Conservation (phyloP, 2,888 invertebrate genomes). For the Nasonovia ribisnigri region DNA sequence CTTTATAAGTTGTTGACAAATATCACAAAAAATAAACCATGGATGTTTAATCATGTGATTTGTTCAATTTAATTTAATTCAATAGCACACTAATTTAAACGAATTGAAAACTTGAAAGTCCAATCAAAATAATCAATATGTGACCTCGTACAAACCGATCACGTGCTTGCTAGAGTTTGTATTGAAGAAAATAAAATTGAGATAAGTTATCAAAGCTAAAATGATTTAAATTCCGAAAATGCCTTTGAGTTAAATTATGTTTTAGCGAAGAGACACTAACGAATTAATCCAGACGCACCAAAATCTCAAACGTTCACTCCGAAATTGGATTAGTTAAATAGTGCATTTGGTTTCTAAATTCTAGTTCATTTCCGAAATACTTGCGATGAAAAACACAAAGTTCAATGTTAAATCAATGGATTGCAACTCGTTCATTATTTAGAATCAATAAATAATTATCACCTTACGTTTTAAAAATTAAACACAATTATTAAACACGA, state of each 20-base stretch:
- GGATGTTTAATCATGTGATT: background rate
- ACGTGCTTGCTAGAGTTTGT: conserved; percentile 13
- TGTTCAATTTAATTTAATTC: conserved; percentile 10
- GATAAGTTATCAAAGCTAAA: background rate
- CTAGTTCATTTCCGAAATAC: background rate
- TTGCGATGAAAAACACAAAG: background rate
- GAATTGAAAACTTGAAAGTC: conserved; percentile 5
- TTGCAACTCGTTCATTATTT: background rate
- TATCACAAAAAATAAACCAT: background rate
- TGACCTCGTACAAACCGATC: background rate
- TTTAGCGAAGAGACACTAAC: background rate
- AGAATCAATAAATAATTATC: background rate
- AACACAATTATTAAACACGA: background rate
- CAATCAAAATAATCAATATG: conserved; percentile 17
- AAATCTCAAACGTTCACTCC: background rate
- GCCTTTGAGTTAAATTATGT: background rate
- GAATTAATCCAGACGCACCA: background rate
- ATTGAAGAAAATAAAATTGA: background rate
- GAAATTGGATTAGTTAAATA: background rate
- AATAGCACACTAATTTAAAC: background rate
- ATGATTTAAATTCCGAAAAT: background rate
- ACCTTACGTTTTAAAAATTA: background rate
- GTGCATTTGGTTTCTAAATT: background rate
- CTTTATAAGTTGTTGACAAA: background rate
- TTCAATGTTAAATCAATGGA: background rate